Percentiles rank a stretch among this genome's conserved stretches.
These are phyloP conservation scores for Zoanthus gigantus DNA, from an alignment of 92 coral and sea anemone genomes.

Conservation along the genomic window DNA sequence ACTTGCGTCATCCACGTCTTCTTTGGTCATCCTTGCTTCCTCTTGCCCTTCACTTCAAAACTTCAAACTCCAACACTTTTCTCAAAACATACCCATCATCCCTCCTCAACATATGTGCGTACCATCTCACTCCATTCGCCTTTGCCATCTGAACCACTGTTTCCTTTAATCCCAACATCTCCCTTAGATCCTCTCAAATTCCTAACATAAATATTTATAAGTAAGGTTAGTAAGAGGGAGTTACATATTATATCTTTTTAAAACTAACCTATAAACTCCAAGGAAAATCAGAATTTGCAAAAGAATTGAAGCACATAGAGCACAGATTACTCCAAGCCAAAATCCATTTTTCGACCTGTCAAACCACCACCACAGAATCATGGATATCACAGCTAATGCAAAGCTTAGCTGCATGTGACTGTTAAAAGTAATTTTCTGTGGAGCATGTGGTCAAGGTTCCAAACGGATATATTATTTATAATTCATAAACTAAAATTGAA, in stretches of 20 bases:
- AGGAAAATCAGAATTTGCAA: slow-evolving; percentile 75
- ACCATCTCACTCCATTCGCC: no score
- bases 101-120: no score
- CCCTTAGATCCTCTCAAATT: not conserved
- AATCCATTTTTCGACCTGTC: slow-evolving; percentile 97
- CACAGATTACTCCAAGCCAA: slow-evolving; percentile 85
- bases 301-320: slow-evolving; percentile 77
- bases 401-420: slow-evolving; percentile 83
- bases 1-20: no score
- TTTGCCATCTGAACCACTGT: no score
- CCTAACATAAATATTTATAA: not conserved
- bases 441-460: slow-evolving; percentile 64
- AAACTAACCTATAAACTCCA: slow-evolving; percentile 80
- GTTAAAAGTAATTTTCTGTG: slow-evolving; percentile 90
- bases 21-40: no score
- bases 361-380: slow-evolving; percentile 94
- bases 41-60: no score
- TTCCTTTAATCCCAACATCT: no score
- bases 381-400: slow-evolving; percentile 83
- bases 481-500: not conserved
- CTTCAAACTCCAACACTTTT: no score
- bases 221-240: no score
- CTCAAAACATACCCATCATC: no score
- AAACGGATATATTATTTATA: not conserved
- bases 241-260: not conserved